A percentile compares a stretch with the other conserved stretches of the same genome.
Evolutionary conservation across 2,888 invertebrate genomes (phyloP).

Genomic region (Maniola hyperantus): DNA sequence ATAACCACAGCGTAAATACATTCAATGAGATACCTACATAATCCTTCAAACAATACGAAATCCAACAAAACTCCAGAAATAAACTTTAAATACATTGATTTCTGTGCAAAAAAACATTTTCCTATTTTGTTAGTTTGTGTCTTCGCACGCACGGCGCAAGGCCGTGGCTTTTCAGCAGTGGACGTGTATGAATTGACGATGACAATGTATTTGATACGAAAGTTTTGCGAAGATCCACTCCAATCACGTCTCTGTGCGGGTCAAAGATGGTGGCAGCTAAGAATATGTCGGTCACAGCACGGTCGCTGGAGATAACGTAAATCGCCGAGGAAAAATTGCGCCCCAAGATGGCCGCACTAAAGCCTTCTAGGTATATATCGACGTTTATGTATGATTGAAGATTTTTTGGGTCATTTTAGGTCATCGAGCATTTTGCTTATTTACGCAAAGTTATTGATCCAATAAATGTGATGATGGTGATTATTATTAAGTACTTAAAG

Average conservation of each 20-base stretch:
- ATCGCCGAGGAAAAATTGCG: conserved; percentile 61
- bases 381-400: conserved; percentile 29
- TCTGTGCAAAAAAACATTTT: too few species aligned
- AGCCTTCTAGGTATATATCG: conserved; percentile 29
- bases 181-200: too few species aligned
- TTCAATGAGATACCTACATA: too few species aligned
- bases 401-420: not conserved
- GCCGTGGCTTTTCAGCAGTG: too few species aligned
- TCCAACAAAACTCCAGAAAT: not conserved
- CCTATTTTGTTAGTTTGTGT: too few species aligned
- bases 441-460: not conserved
- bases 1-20: too few species aligned
- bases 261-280: conserved; percentile 63
- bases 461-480: too few species aligned
- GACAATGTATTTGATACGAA: not conserved
- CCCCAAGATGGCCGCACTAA: conserved; percentile 47
- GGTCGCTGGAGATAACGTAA: conserved; percentile 69
- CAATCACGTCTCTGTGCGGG: conserved; percentile 46
- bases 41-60: too few species aligned
- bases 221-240: conserved; percentile 43
- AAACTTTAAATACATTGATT: too few species aligned
- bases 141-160: too few species aligned
- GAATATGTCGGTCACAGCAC: conserved; percentile 80
- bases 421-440: not conserved
- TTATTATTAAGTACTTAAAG: too few species aligned